phyloP scores from a whole-genome alignment of 2,113 vertebrate species.

The Redunca redunca region DNA sequence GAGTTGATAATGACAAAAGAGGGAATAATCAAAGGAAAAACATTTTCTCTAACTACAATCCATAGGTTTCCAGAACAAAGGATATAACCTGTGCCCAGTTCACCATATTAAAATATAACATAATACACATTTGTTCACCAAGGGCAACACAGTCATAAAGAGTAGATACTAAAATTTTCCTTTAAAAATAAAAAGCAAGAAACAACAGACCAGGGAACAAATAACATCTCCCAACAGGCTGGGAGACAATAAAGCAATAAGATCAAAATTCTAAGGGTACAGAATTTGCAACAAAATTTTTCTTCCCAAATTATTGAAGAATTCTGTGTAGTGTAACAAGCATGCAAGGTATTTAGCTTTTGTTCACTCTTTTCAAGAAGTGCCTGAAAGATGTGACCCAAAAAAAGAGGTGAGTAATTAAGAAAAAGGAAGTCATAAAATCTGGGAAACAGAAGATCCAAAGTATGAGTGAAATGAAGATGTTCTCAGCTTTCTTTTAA shows the following conservation, averaged over 20 bases:
- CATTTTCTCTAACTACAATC: neutral
- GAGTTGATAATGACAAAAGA: neutral
- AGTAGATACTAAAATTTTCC: neutral
- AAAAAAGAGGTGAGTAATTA: neutral
- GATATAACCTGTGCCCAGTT: neutral
- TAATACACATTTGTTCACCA: neutral
- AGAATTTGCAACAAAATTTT: neutral
- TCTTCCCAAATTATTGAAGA: neutral
- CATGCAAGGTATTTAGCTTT: neutral
- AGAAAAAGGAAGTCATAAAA: neutral
- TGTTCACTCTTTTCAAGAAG: neutral
- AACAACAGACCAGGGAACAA: neutral
- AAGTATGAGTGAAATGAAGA: neutral
- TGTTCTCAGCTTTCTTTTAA: neutral
- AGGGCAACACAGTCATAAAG: neutral
- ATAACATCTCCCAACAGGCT: neutral
- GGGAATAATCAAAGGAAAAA: neutral
- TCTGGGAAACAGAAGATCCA: neutral
- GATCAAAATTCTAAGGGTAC: neutral
- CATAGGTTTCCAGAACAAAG: neutral
- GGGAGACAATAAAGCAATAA: neutral
- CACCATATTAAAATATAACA: neutral
- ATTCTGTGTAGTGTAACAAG: neutral
- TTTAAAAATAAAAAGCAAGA: neutral
- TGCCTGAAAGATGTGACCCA: neutral